Conservation (phyloP, 2,113 vertebrate genomes). For the Pollachius pollachius region DNA sequence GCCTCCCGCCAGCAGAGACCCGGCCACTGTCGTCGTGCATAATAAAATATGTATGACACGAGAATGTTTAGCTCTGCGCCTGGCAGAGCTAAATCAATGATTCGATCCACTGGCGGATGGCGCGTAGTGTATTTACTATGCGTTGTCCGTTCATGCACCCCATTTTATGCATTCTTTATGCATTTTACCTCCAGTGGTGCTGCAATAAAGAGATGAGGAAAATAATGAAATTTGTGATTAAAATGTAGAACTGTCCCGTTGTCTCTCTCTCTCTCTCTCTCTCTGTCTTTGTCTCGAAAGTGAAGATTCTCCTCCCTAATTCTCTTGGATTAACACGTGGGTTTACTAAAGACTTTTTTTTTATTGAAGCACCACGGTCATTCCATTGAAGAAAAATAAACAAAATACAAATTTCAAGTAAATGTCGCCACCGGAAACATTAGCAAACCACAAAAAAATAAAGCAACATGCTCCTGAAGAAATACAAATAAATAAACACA, state of each 20-base stretch:
- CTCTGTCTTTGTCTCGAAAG: slow-evolving; percentile 22
- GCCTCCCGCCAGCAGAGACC: slow-evolving; percentile 61
- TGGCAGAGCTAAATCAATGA: slow-evolving; percentile 64
- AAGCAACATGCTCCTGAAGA: slow-evolving; percentile 37
- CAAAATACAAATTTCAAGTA: too few species aligned
- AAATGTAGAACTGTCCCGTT: slow-evolving; percentile 61
- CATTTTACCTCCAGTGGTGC: slow-evolving; percentile 41
- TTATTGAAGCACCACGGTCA: too few species aligned
- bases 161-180: slow-evolving; percentile 63
- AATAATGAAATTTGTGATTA: slow-evolving; percentile 57
- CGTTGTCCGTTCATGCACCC: slow-evolving; percentile 64
- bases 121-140: slow-evolving; percentile 65
- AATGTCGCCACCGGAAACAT: not conserved
- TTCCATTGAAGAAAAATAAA: too few species aligned
- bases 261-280: slow-evolving; percentile 41
- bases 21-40: slow-evolving; percentile 46
- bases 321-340: too few species aligned
- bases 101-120: slow-evolving; percentile 54
- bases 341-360: too few species aligned
- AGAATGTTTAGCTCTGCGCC: slow-evolving; percentile 56
- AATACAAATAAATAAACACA: slow-evolving; percentile 28
- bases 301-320: slow-evolving; percentile 13
- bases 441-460: slow-evolving; percentile 5
- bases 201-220: slow-evolving; percentile 54
- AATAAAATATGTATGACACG: slow-evolving; percentile 79